Conservation (phyloP, 2,797 vertebrate genomes). For the Triplophysa bombifrons region DNA sequence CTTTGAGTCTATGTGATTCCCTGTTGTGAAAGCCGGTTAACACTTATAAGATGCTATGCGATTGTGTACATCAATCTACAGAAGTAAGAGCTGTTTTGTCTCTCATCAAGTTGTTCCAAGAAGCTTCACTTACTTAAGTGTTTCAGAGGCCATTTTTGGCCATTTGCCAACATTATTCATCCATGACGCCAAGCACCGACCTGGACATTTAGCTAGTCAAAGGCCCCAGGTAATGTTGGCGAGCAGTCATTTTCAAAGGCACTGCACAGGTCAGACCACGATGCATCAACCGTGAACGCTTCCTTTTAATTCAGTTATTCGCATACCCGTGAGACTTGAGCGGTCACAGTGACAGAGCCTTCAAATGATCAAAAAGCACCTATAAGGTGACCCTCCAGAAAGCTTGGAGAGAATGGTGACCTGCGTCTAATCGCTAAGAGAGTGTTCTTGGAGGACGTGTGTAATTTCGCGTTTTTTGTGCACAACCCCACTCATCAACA, state of each 20-base stretch:
- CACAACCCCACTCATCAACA: slow-evolving; percentile 32
- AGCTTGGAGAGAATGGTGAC: slow-evolving; percentile 37
- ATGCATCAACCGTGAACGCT: slow-evolving; percentile 20
- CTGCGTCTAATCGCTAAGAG: slow-evolving; percentile 26
- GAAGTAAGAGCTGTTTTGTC: slow-evolving; percentile 18
- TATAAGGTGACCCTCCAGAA: slow-evolving; percentile 9
- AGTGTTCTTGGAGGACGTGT: slow-evolving; percentile 1
- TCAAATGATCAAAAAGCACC: slow-evolving; percentile 40
- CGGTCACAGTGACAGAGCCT: slow-evolving; percentile 32
- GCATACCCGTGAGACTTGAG: slow-evolving; percentile 23
- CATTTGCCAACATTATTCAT: slow-evolving; percentile 45
- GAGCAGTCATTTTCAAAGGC: slow-evolving; percentile 42
- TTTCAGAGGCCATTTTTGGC: slow-evolving; percentile 28
- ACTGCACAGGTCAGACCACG: slow-evolving; percentile 8
- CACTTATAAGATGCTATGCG: neutral
- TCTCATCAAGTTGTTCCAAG: slow-evolving; percentile 25
- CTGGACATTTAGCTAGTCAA: slow-evolving; percentile 55
- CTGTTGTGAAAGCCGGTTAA: neutral
- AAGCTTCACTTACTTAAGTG: slow-evolving; percentile 41
- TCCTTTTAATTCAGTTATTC: slow-evolving; percentile 46
- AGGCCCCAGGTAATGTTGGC: slow-evolving; percentile 45
- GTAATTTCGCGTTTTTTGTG: neutral
- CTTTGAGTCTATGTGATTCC: neutral
- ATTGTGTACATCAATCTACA: neutral
- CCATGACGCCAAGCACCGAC: slow-evolving; percentile 35